Evolutionary conservation across 2,113 vertebrate genomes (phyloP).

Genomic region (Aplodontia rufa): DNA sequence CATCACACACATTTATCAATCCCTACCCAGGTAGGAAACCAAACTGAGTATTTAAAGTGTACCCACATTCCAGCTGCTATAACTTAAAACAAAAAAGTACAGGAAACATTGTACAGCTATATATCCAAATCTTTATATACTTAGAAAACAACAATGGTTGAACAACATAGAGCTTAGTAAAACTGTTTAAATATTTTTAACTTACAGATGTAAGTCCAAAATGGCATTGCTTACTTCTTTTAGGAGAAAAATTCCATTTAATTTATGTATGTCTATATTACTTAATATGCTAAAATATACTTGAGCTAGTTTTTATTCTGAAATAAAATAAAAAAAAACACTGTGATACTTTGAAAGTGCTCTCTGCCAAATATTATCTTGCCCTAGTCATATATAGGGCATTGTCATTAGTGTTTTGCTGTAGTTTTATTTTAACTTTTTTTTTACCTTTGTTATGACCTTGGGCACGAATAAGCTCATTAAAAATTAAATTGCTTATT

Average conservation of each 20-base stretch:
- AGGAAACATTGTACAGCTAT: not conserved
- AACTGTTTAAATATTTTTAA: slow-evolving; percentile 64
- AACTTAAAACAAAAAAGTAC: not conserved
- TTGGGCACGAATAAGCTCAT: slow-evolving; percentile 83
- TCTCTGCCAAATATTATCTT: slow-evolving; percentile 79
- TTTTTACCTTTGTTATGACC: slow-evolving; percentile 83
- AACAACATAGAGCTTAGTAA: slow-evolving; percentile 38
- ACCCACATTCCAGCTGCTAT: not conserved
- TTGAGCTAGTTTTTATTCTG: slow-evolving; percentile 67
- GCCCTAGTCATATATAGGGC: slow-evolving; percentile 63
- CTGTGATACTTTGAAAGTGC: slow-evolving; percentile 56
- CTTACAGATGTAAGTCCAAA: slow-evolving; percentile 76
- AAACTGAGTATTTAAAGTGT: not conserved
- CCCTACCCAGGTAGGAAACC: not conserved
- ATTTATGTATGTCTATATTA: slow-evolving; percentile 76
- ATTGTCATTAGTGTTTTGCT: slow-evolving; percentile 81
- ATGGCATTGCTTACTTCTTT: slow-evolving; percentile 64
- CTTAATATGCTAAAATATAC: slow-evolving; percentile 80
- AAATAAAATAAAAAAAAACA: slow-evolving; percentile 74
- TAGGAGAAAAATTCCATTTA: slow-evolving; percentile 71
- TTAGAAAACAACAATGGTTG: slow-evolving; percentile 59
- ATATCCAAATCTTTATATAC: not conserved
- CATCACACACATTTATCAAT: not conserved
- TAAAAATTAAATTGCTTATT: slow-evolving; percentile 91
- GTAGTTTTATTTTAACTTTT: slow-evolving; percentile 73